phyloP scores from a whole-genome alignment of 37 sponge, comb jelly and placozoan species.

The Halichondria panicea region DNA sequence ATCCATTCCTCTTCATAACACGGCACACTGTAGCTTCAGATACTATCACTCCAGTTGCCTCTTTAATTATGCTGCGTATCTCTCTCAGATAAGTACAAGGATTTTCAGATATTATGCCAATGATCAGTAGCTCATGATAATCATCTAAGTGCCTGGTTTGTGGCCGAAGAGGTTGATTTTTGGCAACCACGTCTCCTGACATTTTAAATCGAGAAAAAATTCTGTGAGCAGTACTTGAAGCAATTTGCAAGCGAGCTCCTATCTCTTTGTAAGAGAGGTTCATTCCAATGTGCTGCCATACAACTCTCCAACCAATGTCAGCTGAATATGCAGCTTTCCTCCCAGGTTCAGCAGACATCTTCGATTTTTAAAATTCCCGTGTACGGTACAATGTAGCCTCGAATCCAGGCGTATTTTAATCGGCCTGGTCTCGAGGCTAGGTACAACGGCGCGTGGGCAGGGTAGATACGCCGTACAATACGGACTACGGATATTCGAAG shows the following conservation, averaged over 20 bases:
- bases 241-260: constrained; percentile 21
- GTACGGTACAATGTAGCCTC: too few species aligned
- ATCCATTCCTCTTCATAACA: constrained; percentile 27
- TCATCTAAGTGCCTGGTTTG: constrained; percentile 12
- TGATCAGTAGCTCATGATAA: constrained; percentile 42
- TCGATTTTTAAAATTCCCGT: neutral
- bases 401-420: too few species aligned
- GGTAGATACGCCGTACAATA: too few species aligned
- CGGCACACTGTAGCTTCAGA: constrained; percentile 40
- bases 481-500: too few species aligned
- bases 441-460: too few species aligned
- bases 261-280: constrained; percentile 10
- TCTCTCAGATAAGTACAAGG: constrained; percentile 41
- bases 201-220: constrained; percentile 31
- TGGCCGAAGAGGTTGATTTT: neutral
- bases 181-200: constrained; percentile 1
- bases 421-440: too few species aligned
- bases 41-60: constrained; percentile 22
- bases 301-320: constrained; percentile 51
- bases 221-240: constrained; percentile 36
- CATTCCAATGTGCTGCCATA: constrained; percentile 45
- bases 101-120: constrained; percentile 34
- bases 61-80: constrained; percentile 16
- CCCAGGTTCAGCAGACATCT: constrained; percentile 26
- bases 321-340: constrained; percentile 17